These are phyloP conservation scores for Athripsodes cinereus DNA, from an alignment of 2,888 invertebrate genomes.

Conservation along the genomic window DNA sequence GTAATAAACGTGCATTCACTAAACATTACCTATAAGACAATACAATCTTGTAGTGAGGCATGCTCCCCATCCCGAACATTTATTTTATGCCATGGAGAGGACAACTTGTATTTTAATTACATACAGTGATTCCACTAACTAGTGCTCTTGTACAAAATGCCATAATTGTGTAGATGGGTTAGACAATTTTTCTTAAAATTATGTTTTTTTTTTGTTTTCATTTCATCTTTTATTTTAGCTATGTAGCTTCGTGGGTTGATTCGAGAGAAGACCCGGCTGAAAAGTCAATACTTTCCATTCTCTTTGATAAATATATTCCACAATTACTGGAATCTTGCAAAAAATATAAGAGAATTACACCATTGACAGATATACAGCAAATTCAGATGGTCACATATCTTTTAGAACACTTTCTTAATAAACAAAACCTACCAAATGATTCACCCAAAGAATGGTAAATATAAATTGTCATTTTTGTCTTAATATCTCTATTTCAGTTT, in stretches of 20 bases:
- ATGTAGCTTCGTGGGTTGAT: conserved; percentile 84
- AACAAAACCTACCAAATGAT: conserved; percentile 74
- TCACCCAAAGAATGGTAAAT: conserved; percentile 83
- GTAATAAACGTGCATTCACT: too few relatives aligned
- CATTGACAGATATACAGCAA: conserved; percentile 84
- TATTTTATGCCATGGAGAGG: too few relatives aligned
- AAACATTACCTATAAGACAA: too few relatives aligned
- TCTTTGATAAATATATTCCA: conserved; percentile 93
- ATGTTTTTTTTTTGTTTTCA: too few relatives aligned
- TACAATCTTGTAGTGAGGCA: too few relatives aligned
- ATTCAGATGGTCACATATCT: conserved; percentile 83
- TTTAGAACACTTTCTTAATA: conserved; percentile 77
- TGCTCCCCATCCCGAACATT: too few relatives aligned
- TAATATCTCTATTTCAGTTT: too few relatives aligned
- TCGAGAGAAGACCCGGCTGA: conserved; percentile 65
- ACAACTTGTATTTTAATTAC: too few relatives aligned
- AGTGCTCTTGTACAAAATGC: too few relatives aligned
- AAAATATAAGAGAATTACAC: conserved; percentile 84
- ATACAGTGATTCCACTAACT: too few relatives aligned
- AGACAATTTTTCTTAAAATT: too few relatives aligned
- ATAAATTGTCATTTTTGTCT: not conserved
- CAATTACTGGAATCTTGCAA: conserved; percentile 69
- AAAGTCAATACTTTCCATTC: conserved; percentile 72
- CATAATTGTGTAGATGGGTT: too few relatives aligned
- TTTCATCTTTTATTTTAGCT: conserved; percentile 54